Percentiles rank a stretch among this genome's conserved stretches.
Evolutionary conservation across 1,140 invertebrate genomes (phyloP).

Genomic region (Bombus impatiens): DNA sequence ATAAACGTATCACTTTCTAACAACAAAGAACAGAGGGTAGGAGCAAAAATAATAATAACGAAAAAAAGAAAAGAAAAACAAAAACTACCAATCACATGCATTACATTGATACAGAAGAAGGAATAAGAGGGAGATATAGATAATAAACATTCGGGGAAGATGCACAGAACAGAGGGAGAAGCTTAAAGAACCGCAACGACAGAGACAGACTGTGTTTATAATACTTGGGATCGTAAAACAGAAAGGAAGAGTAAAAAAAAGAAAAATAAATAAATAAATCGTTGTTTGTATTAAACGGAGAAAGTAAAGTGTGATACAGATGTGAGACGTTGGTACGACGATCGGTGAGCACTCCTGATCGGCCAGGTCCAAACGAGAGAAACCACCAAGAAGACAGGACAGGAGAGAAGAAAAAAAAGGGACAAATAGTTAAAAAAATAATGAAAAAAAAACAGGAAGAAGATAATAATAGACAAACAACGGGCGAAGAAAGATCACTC

Average conservation of each 20-base stretch:
- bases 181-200: conserved; percentile 11
- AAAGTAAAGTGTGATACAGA: not conserved
- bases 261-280: too few relatives aligned
- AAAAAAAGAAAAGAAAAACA: not conserved
- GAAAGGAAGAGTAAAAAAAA: not conserved
- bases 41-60: not conserved
- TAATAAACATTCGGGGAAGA: conserved; percentile 5
- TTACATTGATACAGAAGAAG: not conserved
- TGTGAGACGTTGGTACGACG: not conserved
- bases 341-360: conserved; percentile 52
- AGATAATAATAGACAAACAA: conserved; percentile 53
- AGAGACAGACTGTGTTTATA: not conserved
- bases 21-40: not conserved
- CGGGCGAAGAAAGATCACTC: conserved; percentile 59
- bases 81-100: conserved; percentile 25
- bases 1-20: conserved; percentile 8
- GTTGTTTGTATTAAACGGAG: not conserved
- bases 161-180: conserved; percentile 11
- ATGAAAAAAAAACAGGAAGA: not conserved
- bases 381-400: not conserved
- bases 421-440: not conserved
- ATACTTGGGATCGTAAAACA: not conserved
- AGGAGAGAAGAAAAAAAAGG: not conserved
- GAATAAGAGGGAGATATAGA: not conserved
- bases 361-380: conserved; percentile 25